Evolutionary conservation across 1,140 invertebrate species (phyloP).

Genomic region (Nilaparvata lugens): DNA sequence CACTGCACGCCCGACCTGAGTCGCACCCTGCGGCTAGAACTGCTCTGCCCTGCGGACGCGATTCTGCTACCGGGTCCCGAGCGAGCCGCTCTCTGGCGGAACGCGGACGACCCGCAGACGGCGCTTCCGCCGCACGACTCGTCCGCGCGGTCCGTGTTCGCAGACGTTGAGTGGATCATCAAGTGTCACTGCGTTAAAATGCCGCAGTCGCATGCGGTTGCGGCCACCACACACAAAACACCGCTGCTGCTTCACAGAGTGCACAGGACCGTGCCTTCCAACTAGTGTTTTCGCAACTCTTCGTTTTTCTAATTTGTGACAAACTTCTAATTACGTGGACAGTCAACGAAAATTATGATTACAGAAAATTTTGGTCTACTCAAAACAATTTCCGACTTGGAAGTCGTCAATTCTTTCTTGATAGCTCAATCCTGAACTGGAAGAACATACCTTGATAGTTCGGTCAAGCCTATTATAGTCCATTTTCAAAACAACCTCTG

Average conservation of each 20-base stretch:
- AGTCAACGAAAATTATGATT: no score
- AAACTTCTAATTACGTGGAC: no score
- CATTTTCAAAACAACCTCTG: no score
- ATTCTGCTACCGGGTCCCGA: conserved; percentile 10
- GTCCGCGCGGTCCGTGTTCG: conserved; percentile 10
- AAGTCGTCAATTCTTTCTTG: no score
- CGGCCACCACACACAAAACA: background rate
- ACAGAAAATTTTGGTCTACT: no score
- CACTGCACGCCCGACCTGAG: conserved; percentile 48
- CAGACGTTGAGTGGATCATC: conserved; percentile 23
- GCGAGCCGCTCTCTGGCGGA: conserved; percentile 2
- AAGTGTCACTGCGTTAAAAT: conserved; percentile 19
- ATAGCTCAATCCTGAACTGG: no score
- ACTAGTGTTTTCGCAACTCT: no score
- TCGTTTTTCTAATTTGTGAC: no score
- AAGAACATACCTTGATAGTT: no score
- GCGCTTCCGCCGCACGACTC: background rate
- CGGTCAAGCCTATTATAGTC: no score
- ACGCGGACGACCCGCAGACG: conserved; percentile 4
- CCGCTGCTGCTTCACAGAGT: background rate
- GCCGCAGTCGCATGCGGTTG: background rate
- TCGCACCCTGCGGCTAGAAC: conserved; percentile 38
- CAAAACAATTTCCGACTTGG: no score
- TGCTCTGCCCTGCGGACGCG: conserved; percentile 13
- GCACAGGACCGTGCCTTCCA: conserved; percentile 4